phyloP scores from a whole-genome alignment of 2,888 invertebrate genomes.

The Scaptomyza cyrtandrae region DNA sequence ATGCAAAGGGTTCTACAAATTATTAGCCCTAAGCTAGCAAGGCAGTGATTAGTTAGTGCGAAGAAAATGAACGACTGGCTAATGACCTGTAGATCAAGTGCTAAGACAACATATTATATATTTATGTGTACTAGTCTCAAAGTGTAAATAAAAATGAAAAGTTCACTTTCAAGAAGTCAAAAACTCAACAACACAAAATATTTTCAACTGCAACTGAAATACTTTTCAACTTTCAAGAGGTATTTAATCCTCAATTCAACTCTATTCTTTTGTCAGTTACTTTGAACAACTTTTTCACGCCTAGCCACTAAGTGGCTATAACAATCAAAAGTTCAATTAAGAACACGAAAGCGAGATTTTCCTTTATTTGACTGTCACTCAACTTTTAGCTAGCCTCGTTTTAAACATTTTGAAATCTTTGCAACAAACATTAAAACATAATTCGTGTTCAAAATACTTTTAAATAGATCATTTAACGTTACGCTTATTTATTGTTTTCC shows the following conservation, averaged over 20 bases:
- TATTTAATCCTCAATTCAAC: background rate
- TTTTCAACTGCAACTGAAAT: background rate
- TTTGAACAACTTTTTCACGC: background rate
- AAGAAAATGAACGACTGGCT: background rate
- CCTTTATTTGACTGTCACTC: background rate
- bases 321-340: background rate
- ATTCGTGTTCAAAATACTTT: slow-evolving; percentile 14
- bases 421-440: background rate
- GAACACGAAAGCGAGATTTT: background rate
- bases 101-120: background rate
- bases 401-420: background rate
- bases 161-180: too few species aligned
- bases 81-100: background rate
- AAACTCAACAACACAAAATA: too few species aligned
- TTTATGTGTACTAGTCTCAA: too few species aligned
- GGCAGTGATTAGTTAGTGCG: background rate
- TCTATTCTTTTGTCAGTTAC: background rate
- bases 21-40: background rate
- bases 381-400: background rate
- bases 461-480: slow-evolving; percentile 18
- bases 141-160: too few species aligned
- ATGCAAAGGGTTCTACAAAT: slow-evolving; percentile 19
- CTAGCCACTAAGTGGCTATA: background rate
- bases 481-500: slow-evolving; percentile 30
- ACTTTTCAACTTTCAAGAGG: background rate